A percentile compares a stretch with the other conserved stretches of the same genome.
These are phyloP conservation scores for Drosophila nigricruria DNA, from an alignment of 2,888 invertebrate genomes.

Conservation along the genomic window DNA sequence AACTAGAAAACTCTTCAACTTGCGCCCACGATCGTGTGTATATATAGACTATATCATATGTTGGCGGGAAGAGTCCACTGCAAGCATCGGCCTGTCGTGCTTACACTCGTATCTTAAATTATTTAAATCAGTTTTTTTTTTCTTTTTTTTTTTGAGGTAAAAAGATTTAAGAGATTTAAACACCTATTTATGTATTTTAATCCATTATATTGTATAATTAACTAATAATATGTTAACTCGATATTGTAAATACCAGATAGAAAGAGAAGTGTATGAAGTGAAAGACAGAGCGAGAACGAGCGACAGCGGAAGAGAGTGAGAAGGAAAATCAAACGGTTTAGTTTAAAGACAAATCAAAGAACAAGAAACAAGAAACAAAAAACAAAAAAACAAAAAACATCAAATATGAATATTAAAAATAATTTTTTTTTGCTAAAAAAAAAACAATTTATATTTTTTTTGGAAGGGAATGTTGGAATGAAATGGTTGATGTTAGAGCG, in stretches of 20 bases:
- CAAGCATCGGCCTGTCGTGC: constrained; percentile 38
- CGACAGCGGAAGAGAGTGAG: not conserved
- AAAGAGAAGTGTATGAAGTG: constrained; percentile 1
- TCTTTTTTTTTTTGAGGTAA: not conserved
- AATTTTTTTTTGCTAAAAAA: constrained; percentile 56
- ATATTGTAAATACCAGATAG: constrained; percentile 60
- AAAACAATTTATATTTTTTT: constrained; percentile 22
- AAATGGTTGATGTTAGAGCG: not conserved
- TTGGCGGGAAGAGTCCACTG: constrained; percentile 25
- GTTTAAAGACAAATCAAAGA: constrained; percentile 62
- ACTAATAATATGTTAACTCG: constrained; percentile 46
- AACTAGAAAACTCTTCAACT: not conserved
- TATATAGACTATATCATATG: constrained; percentile 25
- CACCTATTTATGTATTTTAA: constrained; percentile 48
- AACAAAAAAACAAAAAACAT: constrained; percentile 48
- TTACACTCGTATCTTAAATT: constrained; percentile 9
- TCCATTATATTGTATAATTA: constrained; percentile 45
- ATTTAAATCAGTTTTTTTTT: constrained; percentile 13
- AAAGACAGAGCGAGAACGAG: constrained; percentile 1
- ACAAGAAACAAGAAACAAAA: constrained; percentile 44
- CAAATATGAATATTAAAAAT: constrained; percentile 50
- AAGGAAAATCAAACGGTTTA: constrained; percentile 37
- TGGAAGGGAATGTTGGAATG: not conserved
- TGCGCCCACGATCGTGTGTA: constrained; percentile 33
- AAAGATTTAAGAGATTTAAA: not conserved